Percentiles rank a stretch among this genome's conserved stretches.
Evolutionary conservation across 53 echinoderm and acorn worm genomes (phyloP).

Genomic region (Apostichopus leukothele): DNA sequence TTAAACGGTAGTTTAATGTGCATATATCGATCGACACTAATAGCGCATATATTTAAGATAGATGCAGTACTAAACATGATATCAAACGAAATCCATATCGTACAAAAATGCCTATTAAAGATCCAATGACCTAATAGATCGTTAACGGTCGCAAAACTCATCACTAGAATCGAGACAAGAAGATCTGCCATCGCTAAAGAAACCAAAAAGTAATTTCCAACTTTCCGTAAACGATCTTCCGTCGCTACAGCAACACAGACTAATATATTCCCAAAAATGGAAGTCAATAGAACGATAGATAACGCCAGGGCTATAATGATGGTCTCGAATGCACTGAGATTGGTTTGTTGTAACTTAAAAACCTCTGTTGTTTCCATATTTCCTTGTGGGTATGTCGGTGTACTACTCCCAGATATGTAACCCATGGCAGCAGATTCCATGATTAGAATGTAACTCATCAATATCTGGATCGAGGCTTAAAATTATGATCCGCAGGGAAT

Average conservation of each 20-base stretch:
- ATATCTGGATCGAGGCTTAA: no score
- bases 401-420: neutral
- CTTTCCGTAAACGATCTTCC: constrained; percentile 85
- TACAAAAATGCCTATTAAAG: constrained; percentile 83
- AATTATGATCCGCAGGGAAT: no score
- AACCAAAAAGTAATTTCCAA: constrained; percentile 90
- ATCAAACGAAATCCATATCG: constrained; percentile 95
- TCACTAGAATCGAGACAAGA: constrained; percentile 91
- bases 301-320: constrained; percentile 70
- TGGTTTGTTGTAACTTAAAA: constrained; percentile 11
- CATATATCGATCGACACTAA: constrained; percentile 94
- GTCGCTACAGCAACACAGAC: constrained; percentile 95
- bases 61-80: constrained; percentile 99
- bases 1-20: constrained; percentile 96
- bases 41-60: constrained; percentile 92
- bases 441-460: neutral
- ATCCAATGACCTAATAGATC: constrained; percentile 93
- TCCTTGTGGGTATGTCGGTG: neutral
- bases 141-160: constrained; percentile 94
- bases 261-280: constrained; percentile 92
- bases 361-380: neutral
- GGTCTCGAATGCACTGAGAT: constrained; percentile 63
- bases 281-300: constrained; percentile 71
- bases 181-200: constrained; percentile 97
- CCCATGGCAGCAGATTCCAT: neutral